Evolutionary conservation across 2,888 invertebrate genomes (phyloP), one percentile per base, ranked within the genome.

Genomic region (Ochlodes sylvanus): DNA sequence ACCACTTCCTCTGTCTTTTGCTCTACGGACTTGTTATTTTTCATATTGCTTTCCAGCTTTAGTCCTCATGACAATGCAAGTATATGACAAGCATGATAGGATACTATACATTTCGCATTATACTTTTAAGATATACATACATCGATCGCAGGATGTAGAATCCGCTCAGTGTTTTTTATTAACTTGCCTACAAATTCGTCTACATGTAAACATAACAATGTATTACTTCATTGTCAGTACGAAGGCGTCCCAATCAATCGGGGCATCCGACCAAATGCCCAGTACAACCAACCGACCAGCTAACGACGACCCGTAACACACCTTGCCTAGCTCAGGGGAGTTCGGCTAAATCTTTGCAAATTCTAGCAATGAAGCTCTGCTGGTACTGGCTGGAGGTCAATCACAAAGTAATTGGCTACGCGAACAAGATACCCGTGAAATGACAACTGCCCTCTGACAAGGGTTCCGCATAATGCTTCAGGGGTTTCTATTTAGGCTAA

Each of bases 401-500:
- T 90, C 90, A 88, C 87, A 85, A 83, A 86, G 90, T 90, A 90
- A 91, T 91, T 91, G 90, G 86, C 85, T 86, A 84, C 84, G 84
- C 82, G 77, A 82, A 74, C 82, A 89, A 90, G 91, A 89, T 89
- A 91, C 84, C 89, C 91, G 90, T 91, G 90, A 90, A 92, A 90
- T 90, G 90, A 87, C 86, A 89, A 87, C 86, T 89, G 86, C 80
- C 86, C 83, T 75, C 84, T 89, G 90, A 90, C 88, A 86, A 88
- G 90, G 91, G 89, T 88, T 75, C 81, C 78, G 76, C 71, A 71
- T 72, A 55, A 83, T 81, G 86, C 85, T 85, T 75, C 79, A 77
- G 78, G 82, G 84, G 80, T 79, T 85, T 86, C 84, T 77, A 82
- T 87, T 87, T 82, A 81, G 82, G 73, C 77, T 79, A 82, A 82